Evolutionary conservation across 2,113 vertebrate genomes (phyloP), one percentile per base, ranked within the genome.

Genomic region (Typhlomys cinereus): DNA sequence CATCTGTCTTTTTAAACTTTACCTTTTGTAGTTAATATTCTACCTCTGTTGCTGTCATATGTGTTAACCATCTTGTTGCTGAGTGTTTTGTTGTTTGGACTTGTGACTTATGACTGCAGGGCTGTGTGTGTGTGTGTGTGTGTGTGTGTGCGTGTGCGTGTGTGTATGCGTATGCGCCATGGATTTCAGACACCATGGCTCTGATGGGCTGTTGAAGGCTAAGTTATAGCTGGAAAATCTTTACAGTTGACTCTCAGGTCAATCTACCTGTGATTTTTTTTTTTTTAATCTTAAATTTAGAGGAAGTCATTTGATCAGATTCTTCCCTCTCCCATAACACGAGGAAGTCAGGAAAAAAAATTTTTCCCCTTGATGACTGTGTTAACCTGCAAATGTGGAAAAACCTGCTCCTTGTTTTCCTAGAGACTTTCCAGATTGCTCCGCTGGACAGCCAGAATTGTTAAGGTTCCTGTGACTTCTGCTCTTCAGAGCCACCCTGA

Each of bases 301-400:
- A 85, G 82, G 59, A 93, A 95, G 81, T 93, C 36, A 61, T 78
- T 91, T 83, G 90, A 75, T 93, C 81, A 34, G 79, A 41, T 48
- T 73, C 27, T 17, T 14, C 50, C 17, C 13, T 48, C 5, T 20
- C 29, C 6, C 5, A 7, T 1, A 29, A 29, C 69, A 18, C 29
- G 85, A 88, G 69, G 75, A 81, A 80, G 62, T 67, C 66, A 25
- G 21, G 48, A 25, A 54, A 8, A 25, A 34, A 2, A 5, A 41
- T 76, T 82, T 50, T 36, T 5, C 74, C 17, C 80, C 21, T 39
- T 90, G 48, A 85, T 64, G 76, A 48, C 34, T 23, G 27, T 66
- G 46, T 48, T 94, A 76, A 66, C 64, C 74, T 54, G 46, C 61
- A 74, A 85, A 84, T 54, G 66, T 29, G 66, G 86, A 52, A 93